Evolutionary conservation across 1,140 invertebrate genomes (phyloP).

Genomic region (Drosophila lini): DNA sequence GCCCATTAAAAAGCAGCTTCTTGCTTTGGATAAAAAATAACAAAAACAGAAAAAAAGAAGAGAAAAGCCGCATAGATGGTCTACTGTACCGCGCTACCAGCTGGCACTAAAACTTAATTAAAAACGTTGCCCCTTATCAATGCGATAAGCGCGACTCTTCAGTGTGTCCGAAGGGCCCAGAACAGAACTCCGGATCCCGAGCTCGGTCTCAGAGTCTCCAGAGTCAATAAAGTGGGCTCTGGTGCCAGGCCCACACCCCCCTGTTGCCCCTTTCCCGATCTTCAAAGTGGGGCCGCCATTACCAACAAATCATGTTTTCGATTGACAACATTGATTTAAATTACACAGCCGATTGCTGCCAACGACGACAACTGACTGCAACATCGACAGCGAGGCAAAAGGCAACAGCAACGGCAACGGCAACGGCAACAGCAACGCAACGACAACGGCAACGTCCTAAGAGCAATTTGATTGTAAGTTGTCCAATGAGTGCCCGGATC

Average conservation of each 20-base stretch:
- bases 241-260: background rate
- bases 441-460: constrained; percentile 60
- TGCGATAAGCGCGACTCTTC: constrained; percentile 62
- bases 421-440: constrained; percentile 38
- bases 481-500: constrained; percentile 58
- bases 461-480: constrained; percentile 71
- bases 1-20: constrained; percentile 42
- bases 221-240: constrained; percentile 43
- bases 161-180: constrained; percentile 35
- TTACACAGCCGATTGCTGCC: constrained; percentile 81
- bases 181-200: constrained; percentile 17
- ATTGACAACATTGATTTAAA: constrained; percentile 84
- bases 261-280: constrained; percentile 24
- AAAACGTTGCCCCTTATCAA: constrained; percentile 75
- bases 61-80: constrained; percentile 27
- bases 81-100: constrained; percentile 55
- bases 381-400: constrained; percentile 36
- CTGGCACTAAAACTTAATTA: constrained; percentile 71
- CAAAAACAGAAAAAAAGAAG: background rate
- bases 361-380: constrained; percentile 58
- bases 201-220: constrained; percentile 20
- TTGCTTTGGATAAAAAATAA: constrained; percentile 37
- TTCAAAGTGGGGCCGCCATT: constrained; percentile 81
- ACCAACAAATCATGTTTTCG: constrained; percentile 84
- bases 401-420: constrained; percentile 40